phyloP scores from a whole-genome alignment of 2,113 vertebrate species.

The Trogon melanurus region DNA sequence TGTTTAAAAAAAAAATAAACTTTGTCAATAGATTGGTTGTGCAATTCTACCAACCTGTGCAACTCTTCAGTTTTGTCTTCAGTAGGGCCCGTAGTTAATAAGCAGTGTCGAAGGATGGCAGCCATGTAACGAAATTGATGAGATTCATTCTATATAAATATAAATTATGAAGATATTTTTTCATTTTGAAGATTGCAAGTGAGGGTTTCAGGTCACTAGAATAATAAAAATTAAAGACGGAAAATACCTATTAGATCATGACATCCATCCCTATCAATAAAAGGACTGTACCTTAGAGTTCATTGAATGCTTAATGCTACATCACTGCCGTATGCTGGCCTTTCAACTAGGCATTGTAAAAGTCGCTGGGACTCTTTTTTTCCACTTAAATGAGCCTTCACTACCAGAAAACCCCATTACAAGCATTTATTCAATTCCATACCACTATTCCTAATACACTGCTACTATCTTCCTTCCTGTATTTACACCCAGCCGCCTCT shows the following conservation, averaged over 20 bases:
- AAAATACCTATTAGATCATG: constrained; percentile 63
- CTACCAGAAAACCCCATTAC: neutral
- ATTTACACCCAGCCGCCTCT: neutral
- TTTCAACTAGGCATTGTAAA: neutral
- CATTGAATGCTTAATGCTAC: neutral
- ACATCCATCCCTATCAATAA: constrained; percentile 40
- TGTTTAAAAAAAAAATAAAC: neutral
- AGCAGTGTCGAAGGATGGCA: constrained; percentile 91
- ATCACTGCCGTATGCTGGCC: neutral
- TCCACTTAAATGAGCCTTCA: neutral
- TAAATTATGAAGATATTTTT: constrained; percentile 72
- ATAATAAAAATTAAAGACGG: constrained; percentile 68
- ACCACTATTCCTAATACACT: neutral
- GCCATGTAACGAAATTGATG: constrained; percentile 91
- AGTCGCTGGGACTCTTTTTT: neutral
- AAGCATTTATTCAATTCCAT: neutral
- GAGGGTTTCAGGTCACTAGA: constrained; percentile 60
- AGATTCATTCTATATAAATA: constrained; percentile 85
- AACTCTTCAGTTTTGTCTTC: constrained; percentile 96
- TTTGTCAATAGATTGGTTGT: neutral
- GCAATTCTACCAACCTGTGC: constrained; percentile 87
- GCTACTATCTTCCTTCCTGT: neutral
- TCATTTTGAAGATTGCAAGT: constrained; percentile 62
- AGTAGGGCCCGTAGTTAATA: constrained; percentile 89
- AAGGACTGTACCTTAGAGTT: constrained; percentile 31